Conservation (phyloP, 2,113 vertebrate species). For the Ptilorrhoa leucosticta region DNA sequence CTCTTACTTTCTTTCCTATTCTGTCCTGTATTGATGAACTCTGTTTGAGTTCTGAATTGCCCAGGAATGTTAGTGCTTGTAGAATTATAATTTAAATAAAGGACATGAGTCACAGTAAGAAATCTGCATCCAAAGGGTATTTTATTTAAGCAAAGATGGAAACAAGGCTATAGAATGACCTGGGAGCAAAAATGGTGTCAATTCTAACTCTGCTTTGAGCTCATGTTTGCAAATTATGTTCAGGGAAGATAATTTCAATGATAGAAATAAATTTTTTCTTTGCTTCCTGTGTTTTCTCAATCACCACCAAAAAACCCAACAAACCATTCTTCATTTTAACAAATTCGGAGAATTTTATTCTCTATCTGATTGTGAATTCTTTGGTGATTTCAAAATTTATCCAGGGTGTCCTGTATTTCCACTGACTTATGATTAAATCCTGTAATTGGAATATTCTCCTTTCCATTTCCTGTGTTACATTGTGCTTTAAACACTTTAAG, state of each 20-base stretch:
- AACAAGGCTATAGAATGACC: neutral
- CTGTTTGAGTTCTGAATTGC: neutral
- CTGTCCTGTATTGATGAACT: neutral
- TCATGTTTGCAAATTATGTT: neutral
- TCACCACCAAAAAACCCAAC: accelerated
- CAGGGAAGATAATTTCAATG: neutral
- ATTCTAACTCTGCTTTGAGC: neutral
- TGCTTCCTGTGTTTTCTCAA: neutral
- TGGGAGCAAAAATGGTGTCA: neutral
- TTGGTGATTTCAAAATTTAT: neutral
- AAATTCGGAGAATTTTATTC: neutral
- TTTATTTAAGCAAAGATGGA: neutral
- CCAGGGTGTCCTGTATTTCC: neutral
- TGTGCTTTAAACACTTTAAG: neutral
- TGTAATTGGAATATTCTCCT: neutral
- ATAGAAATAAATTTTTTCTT: neutral
- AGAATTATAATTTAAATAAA: neutral
- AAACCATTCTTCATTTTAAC: neutral
- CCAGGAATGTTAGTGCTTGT: neutral
- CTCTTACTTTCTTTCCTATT: neutral
- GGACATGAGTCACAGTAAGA: neutral
- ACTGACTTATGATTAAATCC: neutral
- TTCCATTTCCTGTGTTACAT: neutral
- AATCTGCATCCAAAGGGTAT: neutral
- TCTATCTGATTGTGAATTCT: neutral